A percentile compares a stretch with the other conserved stretches of the same genome.
phyloP scores from a whole-genome alignment of 2,888 invertebrate genomes.

The Onthophagus sagittarius region DNA sequence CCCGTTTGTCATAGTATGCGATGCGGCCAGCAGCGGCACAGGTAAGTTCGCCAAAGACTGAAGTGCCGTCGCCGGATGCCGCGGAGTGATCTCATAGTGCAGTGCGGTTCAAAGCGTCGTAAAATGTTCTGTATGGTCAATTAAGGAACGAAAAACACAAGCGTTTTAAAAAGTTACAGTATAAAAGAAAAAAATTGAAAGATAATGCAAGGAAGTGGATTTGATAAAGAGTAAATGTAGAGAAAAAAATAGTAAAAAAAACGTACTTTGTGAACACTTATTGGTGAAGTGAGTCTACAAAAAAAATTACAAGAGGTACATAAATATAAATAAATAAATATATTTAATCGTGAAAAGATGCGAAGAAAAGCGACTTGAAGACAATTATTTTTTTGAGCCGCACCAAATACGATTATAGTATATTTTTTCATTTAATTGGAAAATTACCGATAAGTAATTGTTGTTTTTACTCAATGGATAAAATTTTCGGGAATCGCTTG shows the following conservation, averaged over 20 bases:
- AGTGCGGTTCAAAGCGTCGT: constrained; percentile 30
- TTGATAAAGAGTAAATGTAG: constrained; percentile 14
- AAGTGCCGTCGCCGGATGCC: constrained; percentile 37
- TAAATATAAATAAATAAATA: not conserved
- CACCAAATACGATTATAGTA: not conserved
- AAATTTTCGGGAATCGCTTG: not conserved
- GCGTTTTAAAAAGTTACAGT: not conserved
- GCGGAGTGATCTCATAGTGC: constrained; percentile 46
- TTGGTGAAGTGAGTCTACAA: constrained; percentile 1
- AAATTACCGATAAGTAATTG: not conserved
- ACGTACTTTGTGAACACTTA: constrained; percentile 5
- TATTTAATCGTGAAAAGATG: not conserved
- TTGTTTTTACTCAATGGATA: not conserved
- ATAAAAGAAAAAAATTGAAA: not conserved
- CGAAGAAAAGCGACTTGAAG: no score
- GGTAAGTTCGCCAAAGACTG: constrained; percentile 37
- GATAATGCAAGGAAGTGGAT: not conserved
- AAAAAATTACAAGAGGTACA: not conserved
- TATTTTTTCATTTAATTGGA: not conserved
- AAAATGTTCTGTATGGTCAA: constrained; percentile 36
- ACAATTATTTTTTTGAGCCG: not conserved
- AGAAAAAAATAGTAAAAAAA: not conserved
- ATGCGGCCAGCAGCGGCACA: constrained; percentile 25
- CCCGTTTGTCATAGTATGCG: constrained; percentile 68
- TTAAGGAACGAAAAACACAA: constrained; percentile 30